These are phyloP conservation scores for Acipenser oxyrinchus DNA, from an alignment of 2,797 vertebrate genomes.

Conservation along the genomic window DNA sequence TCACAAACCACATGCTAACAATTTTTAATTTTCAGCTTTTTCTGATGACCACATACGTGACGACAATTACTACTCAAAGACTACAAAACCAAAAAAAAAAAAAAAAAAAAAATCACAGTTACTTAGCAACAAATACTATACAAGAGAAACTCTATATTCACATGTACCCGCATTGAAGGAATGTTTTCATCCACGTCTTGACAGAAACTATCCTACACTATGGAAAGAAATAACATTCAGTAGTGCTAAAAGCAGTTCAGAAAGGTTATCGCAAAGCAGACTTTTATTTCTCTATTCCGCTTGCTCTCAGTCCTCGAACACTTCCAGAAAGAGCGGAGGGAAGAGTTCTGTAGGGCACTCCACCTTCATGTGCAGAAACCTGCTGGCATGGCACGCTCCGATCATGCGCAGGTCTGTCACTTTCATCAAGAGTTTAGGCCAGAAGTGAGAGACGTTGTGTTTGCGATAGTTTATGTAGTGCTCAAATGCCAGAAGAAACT, in stretches of 20 bases:
- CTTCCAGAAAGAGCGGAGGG: constrained; percentile 85
- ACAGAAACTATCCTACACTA: constrained; percentile 60
- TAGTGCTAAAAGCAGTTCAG: constrained; percentile 66
- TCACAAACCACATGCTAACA: constrained; percentile 5
- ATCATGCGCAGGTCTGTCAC: constrained; percentile 93
- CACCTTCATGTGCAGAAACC: constrained; percentile 97
- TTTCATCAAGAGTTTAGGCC: constrained; percentile 97
- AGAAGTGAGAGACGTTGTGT: constrained; percentile 87
- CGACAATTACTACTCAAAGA: constrained; percentile 23
- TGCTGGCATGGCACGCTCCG: constrained; percentile 86
- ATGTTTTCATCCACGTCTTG: constrained; percentile 72
- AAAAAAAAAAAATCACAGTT: constrained; percentile 23
- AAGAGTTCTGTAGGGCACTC: constrained; percentile 91
- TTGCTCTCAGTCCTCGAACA: constrained; percentile 82
- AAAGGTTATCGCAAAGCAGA: constrained; percentile 45
- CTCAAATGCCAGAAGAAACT: constrained; percentile 90
- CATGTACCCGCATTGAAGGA: constrained; percentile 84
- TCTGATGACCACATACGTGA: not conserved
- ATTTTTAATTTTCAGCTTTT: not conserved
- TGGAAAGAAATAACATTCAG: constrained; percentile 84
- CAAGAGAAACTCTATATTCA: constrained; percentile 58
- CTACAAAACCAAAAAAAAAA: constrained; percentile 36
- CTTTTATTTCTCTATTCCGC: constrained; percentile 33
- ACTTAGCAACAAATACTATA: no score
- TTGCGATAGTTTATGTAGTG: constrained; percentile 95